Evolutionary conservation across 2,888 invertebrate species (phyloP).

Genomic region (Polydrusus tereticollis): DNA sequence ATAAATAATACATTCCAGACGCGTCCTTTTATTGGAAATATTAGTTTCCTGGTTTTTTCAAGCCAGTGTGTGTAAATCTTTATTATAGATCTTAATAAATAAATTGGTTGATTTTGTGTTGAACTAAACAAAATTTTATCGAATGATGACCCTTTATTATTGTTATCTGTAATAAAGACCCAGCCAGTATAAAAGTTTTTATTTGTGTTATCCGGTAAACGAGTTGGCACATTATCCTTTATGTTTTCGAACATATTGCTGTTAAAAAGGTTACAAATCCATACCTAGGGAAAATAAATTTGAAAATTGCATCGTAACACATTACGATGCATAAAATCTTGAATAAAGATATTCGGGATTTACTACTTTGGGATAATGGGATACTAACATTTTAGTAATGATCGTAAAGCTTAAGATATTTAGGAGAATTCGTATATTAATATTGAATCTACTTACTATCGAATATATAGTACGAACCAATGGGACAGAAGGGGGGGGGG

Average conservation of each 20-base stretch:
- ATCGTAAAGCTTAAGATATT: constrained; percentile 42
- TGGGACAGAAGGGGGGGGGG: no score
- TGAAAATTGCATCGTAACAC: constrained; percentile 44
- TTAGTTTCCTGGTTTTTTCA: no score
- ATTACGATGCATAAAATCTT: constrained; percentile 46
- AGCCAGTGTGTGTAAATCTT: no score
- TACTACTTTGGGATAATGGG: constrained; percentile 33
- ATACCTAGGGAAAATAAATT: constrained; percentile 44
- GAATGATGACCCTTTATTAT: neutral
- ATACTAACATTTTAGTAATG: constrained; percentile 38
- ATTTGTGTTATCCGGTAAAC: constrained; percentile 31
- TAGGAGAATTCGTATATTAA: constrained; percentile 7
- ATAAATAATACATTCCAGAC: no score
- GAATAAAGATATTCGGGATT: constrained; percentile 44
- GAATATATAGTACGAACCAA: no score
- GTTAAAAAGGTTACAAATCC: constrained; percentile 45
- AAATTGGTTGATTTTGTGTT: neutral
- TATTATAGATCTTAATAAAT: neutral
- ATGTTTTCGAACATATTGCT: constrained; percentile 39
- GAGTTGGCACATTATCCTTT: constrained; percentile 32
- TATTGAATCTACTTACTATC: no score
- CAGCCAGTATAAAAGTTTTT: constrained; percentile 19
- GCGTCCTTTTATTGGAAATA: no score
- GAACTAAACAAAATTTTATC: neutral
- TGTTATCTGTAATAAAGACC: constrained; percentile 20